phyloP scores from a whole-genome alignment of 2,113 vertebrate genomes.

The Gallinago paraguaiae region DNA sequence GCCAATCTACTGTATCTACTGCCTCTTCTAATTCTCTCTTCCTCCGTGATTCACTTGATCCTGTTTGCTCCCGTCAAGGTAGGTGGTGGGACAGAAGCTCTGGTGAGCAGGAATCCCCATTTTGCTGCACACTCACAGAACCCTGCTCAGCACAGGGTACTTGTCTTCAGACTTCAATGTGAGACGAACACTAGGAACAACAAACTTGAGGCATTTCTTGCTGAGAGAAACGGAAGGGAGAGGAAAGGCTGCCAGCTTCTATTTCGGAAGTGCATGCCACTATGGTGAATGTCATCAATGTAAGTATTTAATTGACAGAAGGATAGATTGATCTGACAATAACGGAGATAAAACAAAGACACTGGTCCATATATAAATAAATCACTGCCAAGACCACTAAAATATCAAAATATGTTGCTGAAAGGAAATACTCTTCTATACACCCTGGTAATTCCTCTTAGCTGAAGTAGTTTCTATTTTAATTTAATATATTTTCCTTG shows the following conservation, averaged over 20 bases:
- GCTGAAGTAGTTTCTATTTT: not conserved
- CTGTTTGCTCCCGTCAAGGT: not conserved
- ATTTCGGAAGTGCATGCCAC: not conserved
- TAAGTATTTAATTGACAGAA: not conserved
- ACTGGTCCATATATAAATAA: not conserved
- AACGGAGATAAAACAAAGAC: not conserved
- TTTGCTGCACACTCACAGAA: not conserved
- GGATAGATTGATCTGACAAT: not conserved
- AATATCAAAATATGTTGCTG: not conserved
- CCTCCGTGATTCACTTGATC: conserved; percentile 14
- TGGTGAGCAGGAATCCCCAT: accelerated
- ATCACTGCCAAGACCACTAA: not conserved
- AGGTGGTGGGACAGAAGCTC: not conserved
- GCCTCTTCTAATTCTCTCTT: conserved; percentile 44
- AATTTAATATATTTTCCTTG: not conserved
- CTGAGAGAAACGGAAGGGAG: not conserved
- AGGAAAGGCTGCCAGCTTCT: not conserved
- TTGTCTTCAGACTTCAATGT: not conserved
- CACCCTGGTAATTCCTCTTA: not conserved
- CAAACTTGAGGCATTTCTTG: not conserved
- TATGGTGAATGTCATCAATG: not conserved
- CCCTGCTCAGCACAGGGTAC: not conserved
- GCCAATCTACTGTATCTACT: conserved; percentile 44
- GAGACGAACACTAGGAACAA: not conserved
- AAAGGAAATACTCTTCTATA: not conserved